phyloP scores from a whole-genome alignment of 2,797 vertebrate species.

The Myotis findleyi region DNA sequence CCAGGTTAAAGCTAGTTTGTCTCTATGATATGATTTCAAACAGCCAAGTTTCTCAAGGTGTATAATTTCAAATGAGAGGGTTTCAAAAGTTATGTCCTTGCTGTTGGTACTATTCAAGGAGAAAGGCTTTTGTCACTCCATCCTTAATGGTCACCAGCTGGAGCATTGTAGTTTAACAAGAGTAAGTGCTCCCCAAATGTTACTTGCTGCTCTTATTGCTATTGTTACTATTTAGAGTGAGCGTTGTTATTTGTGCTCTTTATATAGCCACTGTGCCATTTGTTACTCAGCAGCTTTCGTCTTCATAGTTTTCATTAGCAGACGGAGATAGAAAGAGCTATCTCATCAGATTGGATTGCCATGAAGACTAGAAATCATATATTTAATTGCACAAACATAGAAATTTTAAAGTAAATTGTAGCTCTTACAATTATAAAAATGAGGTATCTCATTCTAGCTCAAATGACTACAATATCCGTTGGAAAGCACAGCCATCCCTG shows the following conservation, averaged over 20 bases:
- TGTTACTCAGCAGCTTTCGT: not conserved
- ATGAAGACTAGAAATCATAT: not conserved
- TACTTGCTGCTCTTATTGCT: not conserved
- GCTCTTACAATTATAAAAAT: not conserved
- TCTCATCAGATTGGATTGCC: not conserved
- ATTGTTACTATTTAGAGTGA: not conserved
- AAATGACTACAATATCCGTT: not conserved
- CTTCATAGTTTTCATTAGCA: not conserved
- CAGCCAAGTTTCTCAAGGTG: not conserved
- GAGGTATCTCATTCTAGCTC: not conserved
- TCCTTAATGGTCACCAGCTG: not conserved
- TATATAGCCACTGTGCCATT: not conserved
- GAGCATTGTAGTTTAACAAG: not conserved
- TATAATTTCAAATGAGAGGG: not conserved
- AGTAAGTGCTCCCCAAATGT: not conserved
- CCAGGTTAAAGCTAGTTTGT: not conserved
- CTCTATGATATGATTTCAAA: not conserved
- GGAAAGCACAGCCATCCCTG: not conserved
- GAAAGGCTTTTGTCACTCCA: not conserved
- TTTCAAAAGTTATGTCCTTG: not conserved
- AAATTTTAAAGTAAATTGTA: not conserved
- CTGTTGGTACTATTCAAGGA: not conserved
- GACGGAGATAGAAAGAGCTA: not conserved
- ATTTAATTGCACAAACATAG: not conserved
- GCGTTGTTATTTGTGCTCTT: not conserved